Percentiles rank a stretch among this genome's conserved stretches.
These are phyloP conservation scores for Himalopsyche phryganea DNA, from an alignment of 1,140 invertebrate species.

Conservation along the genomic window DNA sequence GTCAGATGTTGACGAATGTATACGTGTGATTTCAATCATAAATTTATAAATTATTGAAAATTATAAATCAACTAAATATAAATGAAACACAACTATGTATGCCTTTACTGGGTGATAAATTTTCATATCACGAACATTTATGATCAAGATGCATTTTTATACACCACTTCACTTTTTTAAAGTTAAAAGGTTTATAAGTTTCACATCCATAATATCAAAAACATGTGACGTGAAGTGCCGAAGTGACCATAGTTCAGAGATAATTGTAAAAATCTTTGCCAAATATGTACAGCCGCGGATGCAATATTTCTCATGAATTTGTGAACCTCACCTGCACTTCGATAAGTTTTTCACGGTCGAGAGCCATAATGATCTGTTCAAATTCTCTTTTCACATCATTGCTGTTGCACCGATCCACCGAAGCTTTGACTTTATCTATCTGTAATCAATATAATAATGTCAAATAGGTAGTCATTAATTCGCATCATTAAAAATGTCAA, in stretches of 20 bases:
- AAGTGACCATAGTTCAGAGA: background rate
- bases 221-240: background rate
- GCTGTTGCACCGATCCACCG: conserved; percentile 12
- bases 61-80: no score
- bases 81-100: no score
- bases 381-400: conserved; percentile 21
- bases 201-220: background rate
- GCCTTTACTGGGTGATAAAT: no score
- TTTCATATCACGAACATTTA: no score
- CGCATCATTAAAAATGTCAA: background rate
- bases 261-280: background rate
- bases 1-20: no score
- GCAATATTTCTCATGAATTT: no score
- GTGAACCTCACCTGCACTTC: background rate
- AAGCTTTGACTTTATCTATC: conserved; percentile 18
- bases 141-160: no score
- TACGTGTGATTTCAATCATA: no score
- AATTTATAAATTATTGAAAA: no score
- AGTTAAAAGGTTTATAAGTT: background rate
- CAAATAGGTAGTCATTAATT: background rate
- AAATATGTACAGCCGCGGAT: no score
- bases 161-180: no score
- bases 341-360: conserved; percentile 16
- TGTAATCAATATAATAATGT: conserved; percentile 4
- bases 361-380: conserved; percentile 16